Conservation (phyloP, 1,140 invertebrate species). For the Leucophenga varia region DNA sequence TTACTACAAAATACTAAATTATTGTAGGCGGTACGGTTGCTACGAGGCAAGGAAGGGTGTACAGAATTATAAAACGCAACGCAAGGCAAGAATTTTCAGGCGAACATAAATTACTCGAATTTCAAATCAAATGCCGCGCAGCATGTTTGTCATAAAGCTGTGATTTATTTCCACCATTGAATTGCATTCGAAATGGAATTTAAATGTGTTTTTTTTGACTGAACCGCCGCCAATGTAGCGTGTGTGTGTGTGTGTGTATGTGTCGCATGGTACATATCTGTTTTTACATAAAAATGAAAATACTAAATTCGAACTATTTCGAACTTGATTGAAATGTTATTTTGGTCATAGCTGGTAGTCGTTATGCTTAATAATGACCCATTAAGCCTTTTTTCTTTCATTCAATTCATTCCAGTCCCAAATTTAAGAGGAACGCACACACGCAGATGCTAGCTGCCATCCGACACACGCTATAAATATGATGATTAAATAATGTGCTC, state of each 20-base stretch:
- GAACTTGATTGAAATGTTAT: too few relatives aligned
- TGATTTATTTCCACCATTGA: conserved; percentile 34
- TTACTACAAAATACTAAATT: too few relatives aligned
- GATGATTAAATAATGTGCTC: too few relatives aligned
- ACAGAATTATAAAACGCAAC: background rate
- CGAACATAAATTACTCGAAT: conserved; percentile 38
- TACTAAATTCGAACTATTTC: too few relatives aligned
- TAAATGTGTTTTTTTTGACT: conserved; percentile 45
- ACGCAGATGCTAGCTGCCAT: conserved; percentile 29
- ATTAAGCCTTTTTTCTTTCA: conserved; percentile 33
- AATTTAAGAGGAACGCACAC: conserved; percentile 37
- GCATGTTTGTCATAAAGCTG: conserved; percentile 29
- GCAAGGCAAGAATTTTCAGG: background rate
- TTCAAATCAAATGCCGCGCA: conserved; percentile 18
- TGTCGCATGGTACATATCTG: conserved; percentile 6
- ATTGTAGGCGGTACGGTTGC: too few relatives aligned
- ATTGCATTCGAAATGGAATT: conserved; percentile 21
- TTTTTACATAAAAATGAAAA: conserved; percentile 14
- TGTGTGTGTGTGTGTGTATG: background rate
- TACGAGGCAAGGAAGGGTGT: background rate
- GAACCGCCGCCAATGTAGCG: conserved; percentile 34
- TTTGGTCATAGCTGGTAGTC: too few relatives aligned
- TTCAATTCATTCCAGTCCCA: conserved; percentile 13
- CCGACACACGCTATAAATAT: conserved; percentile 6
- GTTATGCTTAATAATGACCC: conserved; percentile 32